Conservation (phyloP, 2,888 invertebrate species). For the Odontomyia ornata region DNA sequence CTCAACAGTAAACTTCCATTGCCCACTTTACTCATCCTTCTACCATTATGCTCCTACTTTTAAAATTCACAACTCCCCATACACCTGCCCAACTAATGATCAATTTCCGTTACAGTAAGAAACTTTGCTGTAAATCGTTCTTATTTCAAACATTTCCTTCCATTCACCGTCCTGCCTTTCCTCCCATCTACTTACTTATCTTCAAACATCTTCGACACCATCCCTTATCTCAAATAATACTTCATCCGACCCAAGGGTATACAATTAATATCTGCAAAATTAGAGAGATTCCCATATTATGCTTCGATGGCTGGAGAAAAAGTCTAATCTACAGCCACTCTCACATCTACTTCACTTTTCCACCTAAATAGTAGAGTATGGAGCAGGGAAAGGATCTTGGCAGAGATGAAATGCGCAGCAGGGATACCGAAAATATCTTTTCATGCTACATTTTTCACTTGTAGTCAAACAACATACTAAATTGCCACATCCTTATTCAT, state of each 20-base stretch:
- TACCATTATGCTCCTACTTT: too few species aligned
- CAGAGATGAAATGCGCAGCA: neutral
- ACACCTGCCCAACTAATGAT: slow-evolving; percentile 3
- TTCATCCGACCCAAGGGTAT: neutral
- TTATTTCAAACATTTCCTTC: neutral
- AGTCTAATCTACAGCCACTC: neutral
- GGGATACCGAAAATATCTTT: slow-evolving; percentile 1
- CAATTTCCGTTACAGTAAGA: neutral
- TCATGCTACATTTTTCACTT: slow-evolving; percentile 15
- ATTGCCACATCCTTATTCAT: slow-evolving; percentile 32
- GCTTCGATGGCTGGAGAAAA: neutral
- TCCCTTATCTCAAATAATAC: too few species aligned
- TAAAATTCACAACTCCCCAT: neutral
- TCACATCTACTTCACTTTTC: neutral
- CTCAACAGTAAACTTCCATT: too few species aligned
- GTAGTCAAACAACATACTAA: slow-evolving; percentile 17
- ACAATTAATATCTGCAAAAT: slow-evolving; percentile 23
- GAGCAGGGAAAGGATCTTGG: neutral
- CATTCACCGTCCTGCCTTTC: neutral
- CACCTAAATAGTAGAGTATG: neutral
- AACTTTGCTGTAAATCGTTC: neutral
- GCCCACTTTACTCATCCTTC: too few species aligned
- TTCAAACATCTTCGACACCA: neutral
- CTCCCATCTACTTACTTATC: neutral
- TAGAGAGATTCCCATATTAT: neutral